These are phyloP conservation scores for Calephelis perditalis DNA, from an alignment of 2,888 invertebrate genomes.

Conservation along the genomic window DNA sequence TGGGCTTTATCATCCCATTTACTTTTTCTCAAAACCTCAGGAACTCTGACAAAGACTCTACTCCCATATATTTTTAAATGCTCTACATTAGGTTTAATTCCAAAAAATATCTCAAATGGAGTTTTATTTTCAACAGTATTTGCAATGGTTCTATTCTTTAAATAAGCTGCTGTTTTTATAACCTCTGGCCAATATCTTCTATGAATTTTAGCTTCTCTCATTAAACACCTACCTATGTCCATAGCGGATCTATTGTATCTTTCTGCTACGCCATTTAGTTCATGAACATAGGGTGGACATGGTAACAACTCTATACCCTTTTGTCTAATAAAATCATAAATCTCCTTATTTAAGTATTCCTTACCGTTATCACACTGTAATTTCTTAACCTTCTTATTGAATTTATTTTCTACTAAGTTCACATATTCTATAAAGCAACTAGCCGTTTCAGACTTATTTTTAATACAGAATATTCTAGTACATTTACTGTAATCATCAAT, in stretches of 20 bases:
- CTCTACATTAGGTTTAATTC: slow-evolving; percentile 30
- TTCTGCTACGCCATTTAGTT: slow-evolving; percentile 36
- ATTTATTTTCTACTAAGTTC: slow-evolving; percentile 29
- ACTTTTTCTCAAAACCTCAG: slow-evolving; percentile 32
- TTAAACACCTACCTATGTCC: slow-evolving; percentile 25
- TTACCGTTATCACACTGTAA: slow-evolving; percentile 32
- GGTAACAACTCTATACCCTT: slow-evolving; percentile 33
- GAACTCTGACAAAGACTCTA: slow-evolving; percentile 35
- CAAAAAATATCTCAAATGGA: slow-evolving; percentile 33
- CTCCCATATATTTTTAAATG: slow-evolving; percentile 35
- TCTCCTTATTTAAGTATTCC: slow-evolving; percentile 31
- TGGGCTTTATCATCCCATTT: slow-evolving; percentile 28
- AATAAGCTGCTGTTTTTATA: slow-evolving; percentile 25
- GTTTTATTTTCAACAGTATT: slow-evolving; percentile 16
- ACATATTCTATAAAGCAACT: slow-evolving; percentile 28
- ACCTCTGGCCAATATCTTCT: slow-evolving; percentile 24
- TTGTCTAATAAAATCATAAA: slow-evolving; percentile 31
- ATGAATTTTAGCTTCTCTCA: slow-evolving; percentile 24
- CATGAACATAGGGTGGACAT: slow-evolving; percentile 27
- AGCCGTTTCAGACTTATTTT: slow-evolving; percentile 28
- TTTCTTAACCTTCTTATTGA: slow-evolving; percentile 25
- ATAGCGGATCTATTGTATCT: slow-evolving; percentile 33
- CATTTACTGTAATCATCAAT: slow-evolving; percentile 26
- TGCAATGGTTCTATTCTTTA: slow-evolving; percentile 23
- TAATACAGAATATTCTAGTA: slow-evolving; percentile 23